These are phyloP conservation scores for Diadophis punctatus DNA, from an alignment of 2,113 vertebrate species.

Conservation along the genomic window DNA sequence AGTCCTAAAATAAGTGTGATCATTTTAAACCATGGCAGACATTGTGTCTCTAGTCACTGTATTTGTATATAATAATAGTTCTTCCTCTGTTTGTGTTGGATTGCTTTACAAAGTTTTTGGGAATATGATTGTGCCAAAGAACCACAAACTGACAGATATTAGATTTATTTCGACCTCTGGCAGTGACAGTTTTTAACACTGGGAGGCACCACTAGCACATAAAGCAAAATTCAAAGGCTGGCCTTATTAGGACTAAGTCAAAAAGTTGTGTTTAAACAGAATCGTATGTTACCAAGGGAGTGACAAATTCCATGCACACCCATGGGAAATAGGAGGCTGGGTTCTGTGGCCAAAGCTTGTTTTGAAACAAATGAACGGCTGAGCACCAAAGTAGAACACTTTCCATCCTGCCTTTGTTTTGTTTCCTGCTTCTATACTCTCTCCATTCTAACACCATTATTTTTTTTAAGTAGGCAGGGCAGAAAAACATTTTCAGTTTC, in stretches of 20 bases:
- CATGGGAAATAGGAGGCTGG: neutral
- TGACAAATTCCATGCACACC: neutral
- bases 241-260: neutral
- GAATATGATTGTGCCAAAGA: neutral
- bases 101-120: neutral
- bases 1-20: neutral
- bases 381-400: neutral
- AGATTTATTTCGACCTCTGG: neutral
- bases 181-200: neutral
- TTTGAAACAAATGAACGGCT: neutral
- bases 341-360: neutral
- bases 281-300: neutral
- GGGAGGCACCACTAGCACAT: conserved; percentile 25
- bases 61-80: neutral
- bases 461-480: neutral
- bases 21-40: neutral
- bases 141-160: neutral
- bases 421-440: neutral
- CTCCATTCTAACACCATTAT: neutral
- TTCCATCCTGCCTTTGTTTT: conserved; percentile 8
- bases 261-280: neutral
- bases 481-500: neutral
- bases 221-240: neutral
- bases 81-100: neutral
- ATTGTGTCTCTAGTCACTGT: neutral